Evolutionary conservation across 2,797 vertebrate genomes (phyloP).

Genomic region (Otus scops): DNA sequence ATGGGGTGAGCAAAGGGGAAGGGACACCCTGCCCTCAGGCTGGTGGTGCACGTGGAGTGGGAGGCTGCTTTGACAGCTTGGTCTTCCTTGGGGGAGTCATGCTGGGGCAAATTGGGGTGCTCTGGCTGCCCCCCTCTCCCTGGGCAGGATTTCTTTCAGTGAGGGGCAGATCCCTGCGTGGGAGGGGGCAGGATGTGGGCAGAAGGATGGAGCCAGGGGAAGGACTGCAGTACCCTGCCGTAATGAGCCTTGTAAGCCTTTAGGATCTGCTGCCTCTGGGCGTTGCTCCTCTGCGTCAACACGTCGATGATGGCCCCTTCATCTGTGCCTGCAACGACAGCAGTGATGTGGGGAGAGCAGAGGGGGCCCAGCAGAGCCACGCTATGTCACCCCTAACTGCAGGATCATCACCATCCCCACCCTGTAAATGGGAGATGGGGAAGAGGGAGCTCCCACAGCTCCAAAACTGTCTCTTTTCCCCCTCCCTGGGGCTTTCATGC

Average conservation of each 20-base stretch:
- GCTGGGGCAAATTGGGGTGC: not conserved
- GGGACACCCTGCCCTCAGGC: rapidly evolving
- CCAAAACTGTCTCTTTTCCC: not conserved
- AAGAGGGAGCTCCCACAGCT: not conserved
- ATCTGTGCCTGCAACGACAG: constrained; percentile 84
- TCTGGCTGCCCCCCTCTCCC: not conserved
- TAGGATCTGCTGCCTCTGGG: constrained; percentile 91
- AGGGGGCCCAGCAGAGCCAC: not conserved
- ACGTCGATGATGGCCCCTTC: constrained; percentile 92
- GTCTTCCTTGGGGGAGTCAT: not conserved
- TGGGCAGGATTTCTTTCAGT: not conserved
- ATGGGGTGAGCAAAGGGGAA: rapidly evolving
- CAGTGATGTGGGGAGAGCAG: not conserved
- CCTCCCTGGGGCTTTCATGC: not conserved
- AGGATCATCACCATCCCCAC: rapidly evolving
- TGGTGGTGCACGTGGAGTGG: not conserved
- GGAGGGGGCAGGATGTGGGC: not conserved
- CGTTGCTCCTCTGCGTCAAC: constrained; percentile 86
- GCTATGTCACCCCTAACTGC: rapidly evolving
- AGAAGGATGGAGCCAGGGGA: not conserved
- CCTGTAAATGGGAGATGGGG: not conserved
- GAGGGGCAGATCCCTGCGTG: rapidly evolving
- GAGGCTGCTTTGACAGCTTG: not conserved
- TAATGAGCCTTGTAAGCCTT: constrained; percentile 92
- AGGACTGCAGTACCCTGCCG: constrained; percentile 81